These are phyloP conservation scores for Montipora efflorescens DNA, from an alignment of 64 coral and sea anemone species.

Conservation along the genomic window DNA sequence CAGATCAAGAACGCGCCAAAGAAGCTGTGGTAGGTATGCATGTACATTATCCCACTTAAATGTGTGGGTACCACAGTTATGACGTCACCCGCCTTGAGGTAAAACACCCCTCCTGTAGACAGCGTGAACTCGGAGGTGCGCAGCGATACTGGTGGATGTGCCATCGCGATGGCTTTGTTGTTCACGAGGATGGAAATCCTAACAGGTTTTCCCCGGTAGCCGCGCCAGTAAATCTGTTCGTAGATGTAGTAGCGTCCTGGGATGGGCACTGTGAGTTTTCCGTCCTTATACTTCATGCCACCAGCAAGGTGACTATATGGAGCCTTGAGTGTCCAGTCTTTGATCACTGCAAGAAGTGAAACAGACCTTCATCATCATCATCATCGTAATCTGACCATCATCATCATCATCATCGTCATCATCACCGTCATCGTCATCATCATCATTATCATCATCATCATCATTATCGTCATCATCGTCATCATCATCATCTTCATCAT, in stretches of 20 bases:
- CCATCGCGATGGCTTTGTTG: constrained; percentile 21
- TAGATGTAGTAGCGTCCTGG: constrained; percentile 22
- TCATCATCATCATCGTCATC: too few relatives aligned
- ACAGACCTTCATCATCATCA: not conserved
- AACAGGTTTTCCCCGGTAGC: not conserved
- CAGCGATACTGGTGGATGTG: not conserved
- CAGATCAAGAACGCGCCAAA: constrained; percentile 41
- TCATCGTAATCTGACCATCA: not conserved
- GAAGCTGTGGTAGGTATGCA: constrained; percentile 14
- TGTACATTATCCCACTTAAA: not conserved
- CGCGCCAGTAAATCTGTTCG: constrained; percentile 11
- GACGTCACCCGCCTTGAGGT: constrained; percentile 21
- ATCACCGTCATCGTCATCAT: too few relatives aligned
- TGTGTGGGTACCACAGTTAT: not conserved
- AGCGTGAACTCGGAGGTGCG: not conserved
- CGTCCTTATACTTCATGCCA: constrained; percentile 21
- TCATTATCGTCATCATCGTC: not conserved
- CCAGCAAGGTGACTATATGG: constrained; percentile 27
- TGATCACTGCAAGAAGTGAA: not conserved
- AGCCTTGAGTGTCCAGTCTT: constrained; percentile 21
- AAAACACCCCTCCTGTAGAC: not conserved
- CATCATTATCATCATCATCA: too few relatives aligned
- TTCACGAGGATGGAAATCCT: constrained; percentile 3
- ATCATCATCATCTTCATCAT: too few relatives aligned
- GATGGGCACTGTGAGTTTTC: not conserved